Conservation (phyloP, 2,888 invertebrate genomes). For the Hydriomena furcata region DNA sequence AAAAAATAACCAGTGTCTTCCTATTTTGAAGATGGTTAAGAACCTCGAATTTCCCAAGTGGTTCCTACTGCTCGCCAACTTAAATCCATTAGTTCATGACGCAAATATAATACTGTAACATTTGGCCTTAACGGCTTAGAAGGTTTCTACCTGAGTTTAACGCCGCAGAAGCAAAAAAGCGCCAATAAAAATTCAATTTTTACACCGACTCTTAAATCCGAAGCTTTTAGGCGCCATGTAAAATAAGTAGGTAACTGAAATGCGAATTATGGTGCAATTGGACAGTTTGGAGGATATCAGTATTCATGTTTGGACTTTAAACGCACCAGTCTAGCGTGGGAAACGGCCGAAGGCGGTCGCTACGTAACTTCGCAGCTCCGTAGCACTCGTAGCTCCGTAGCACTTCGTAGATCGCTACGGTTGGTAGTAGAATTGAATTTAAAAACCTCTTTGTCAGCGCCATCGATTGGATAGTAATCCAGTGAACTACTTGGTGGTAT, state of each 20-base stretch:
- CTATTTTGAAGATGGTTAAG: constrained; percentile 3
- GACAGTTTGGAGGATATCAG: constrained; percentile 27
- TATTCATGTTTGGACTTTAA: constrained; percentile 24
- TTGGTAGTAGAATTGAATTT: constrained; percentile 39
- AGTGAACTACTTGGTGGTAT: constrained; percentile 24
- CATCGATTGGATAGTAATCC: constrained; percentile 25
- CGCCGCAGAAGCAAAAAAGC: constrained; percentile 26
- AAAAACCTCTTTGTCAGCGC: constrained; percentile 35
- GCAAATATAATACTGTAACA: constrained; percentile 36
- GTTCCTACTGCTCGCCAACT: constrained; percentile 15
- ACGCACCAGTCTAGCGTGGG: constrained; percentile 56
- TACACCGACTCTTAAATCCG: constrained; percentile 17
- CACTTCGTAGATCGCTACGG: constrained; percentile 36
- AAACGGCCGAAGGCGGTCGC: constrained; percentile 54
- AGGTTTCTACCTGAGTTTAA: constrained; percentile 36
- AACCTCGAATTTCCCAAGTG: neutral
- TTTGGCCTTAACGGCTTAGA: constrained; percentile 37
- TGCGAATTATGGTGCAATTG: constrained; percentile 40
- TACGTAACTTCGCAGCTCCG: constrained; percentile 56
- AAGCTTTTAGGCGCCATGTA: constrained; percentile 37
- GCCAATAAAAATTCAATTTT: constrained; percentile 36
- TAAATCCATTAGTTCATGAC: constrained; percentile 37
- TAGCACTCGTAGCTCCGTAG: constrained; percentile 35
- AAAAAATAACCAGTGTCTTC: no score
- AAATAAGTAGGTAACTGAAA: constrained; percentile 39